A percentile compares a stretch with the other conserved stretches of the same genome.
Conservation (phyloP, 2,888 invertebrate genomes). For the Stenolophus ochropezus region DNA sequence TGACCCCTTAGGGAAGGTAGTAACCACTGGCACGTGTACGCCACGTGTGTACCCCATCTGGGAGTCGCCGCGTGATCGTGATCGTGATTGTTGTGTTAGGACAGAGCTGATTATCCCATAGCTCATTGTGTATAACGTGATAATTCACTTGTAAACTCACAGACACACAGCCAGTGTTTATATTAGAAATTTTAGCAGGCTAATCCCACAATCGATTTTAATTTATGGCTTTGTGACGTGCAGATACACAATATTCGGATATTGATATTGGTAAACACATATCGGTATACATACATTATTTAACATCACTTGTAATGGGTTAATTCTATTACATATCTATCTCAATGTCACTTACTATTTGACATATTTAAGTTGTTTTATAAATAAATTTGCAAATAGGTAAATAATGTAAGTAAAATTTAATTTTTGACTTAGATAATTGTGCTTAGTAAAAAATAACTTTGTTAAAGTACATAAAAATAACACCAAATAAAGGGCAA, state of each 20-base stretch:
- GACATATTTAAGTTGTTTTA: no score
- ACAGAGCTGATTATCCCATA: conserved; percentile 5
- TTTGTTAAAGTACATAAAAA: no score
- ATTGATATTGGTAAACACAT: neutral
- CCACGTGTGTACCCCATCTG: neutral
- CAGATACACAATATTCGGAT: neutral
- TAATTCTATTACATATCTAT: no score
- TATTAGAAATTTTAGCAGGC: neutral
- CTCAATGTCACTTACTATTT: no score
- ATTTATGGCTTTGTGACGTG: neutral
- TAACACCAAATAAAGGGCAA: no score
- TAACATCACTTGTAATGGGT: no score
- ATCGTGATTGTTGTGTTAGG: conserved; percentile 14
- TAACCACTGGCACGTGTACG: neutral
- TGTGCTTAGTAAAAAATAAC: no score
- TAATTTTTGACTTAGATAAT: no score
- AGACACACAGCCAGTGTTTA: neutral
- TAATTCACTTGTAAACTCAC: conserved; percentile 20
- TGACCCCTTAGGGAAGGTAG: no score
- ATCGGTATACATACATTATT: no score
- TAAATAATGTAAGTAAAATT: no score
- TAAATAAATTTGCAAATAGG: no score
- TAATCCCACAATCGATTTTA: neutral
- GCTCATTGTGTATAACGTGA: conserved; percentile 17
- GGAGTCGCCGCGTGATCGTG: neutral